Conservation (phyloP, 2,113 vertebrate genomes). For the Gymnarchus niloticus region DNA sequence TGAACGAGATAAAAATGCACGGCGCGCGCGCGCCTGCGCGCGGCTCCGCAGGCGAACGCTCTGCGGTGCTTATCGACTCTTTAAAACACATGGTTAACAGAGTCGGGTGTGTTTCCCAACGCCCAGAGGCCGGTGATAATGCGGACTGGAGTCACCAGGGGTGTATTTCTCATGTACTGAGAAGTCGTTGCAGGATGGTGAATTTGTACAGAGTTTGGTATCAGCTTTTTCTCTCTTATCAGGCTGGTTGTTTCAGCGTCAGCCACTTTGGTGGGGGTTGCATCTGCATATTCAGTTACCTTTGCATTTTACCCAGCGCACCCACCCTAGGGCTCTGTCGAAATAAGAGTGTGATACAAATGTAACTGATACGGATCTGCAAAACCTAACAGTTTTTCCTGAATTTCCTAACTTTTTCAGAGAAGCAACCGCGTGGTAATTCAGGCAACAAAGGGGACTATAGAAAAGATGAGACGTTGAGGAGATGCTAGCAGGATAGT, state of each 20-base stretch:
- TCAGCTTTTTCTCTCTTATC: too few relatives aligned
- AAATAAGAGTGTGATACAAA: background rate
- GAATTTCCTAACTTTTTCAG: background rate
- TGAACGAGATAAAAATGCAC: background rate
- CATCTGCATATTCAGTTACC: background rate
- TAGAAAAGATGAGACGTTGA: background rate
- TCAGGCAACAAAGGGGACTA: background rate
- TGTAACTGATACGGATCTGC: background rate
- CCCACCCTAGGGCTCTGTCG: background rate
- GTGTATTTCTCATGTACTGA: too few relatives aligned
- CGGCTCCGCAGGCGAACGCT: too few relatives aligned
- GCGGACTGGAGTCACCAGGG: background rate
- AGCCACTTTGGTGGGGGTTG: too few relatives aligned
- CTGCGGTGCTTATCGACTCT: too few relatives aligned
- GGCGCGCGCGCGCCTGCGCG: background rate
- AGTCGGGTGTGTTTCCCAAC: background rate
- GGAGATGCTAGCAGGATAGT: background rate
- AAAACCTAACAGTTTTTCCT: background rate
- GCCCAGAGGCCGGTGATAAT: background rate
- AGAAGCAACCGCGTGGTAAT: too few relatives aligned
- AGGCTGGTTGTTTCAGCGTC: too few relatives aligned
- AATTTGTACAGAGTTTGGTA: too few relatives aligned
- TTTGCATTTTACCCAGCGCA: background rate
- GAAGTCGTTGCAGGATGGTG: too few relatives aligned
- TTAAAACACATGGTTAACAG: background rate